Conservation (phyloP, 2,113 vertebrate species). For the Myodes glareolus region DNA sequence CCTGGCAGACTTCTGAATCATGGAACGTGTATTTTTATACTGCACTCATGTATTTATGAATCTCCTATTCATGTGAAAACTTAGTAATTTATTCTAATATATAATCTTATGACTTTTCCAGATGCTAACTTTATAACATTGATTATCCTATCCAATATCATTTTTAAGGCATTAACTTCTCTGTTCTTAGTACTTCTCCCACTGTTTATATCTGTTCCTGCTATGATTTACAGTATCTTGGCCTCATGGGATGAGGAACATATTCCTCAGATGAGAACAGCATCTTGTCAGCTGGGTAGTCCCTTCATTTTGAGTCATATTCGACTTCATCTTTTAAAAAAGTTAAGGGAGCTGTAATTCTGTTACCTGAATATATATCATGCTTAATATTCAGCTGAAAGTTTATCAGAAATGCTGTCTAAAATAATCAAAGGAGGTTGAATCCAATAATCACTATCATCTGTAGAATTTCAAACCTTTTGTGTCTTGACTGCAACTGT, state of each 20-base stretch:
- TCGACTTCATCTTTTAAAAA: not conserved
- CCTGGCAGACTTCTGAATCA: not conserved
- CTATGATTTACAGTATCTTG: not conserved
- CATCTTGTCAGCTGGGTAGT: not conserved
- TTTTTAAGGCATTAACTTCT: not conserved
- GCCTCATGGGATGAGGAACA: not conserved
- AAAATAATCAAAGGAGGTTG: not conserved
- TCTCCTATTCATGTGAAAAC: constrained; percentile 22
- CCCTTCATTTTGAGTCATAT: not conserved
- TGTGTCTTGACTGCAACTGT: not conserved
- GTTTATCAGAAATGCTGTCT: not conserved
- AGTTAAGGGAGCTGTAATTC: not conserved
- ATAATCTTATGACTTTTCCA: not conserved
- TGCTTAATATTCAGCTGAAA: not conserved
- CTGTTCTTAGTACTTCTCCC: not conserved
- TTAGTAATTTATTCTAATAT: not conserved
- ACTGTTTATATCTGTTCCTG: not conserved
- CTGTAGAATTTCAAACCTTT: not conserved
- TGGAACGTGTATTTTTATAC: not conserved
- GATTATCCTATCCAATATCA: not conserved
- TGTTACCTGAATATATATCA: not conserved
- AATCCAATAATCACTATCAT: not conserved
- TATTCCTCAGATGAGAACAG: not conserved
- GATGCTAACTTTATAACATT: not conserved
- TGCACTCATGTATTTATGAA: constrained; percentile 6